Percentiles rank a stretch among this genome's conserved stretches.
phyloP scores from a whole-genome alignment of 2,797 vertebrate species.

The Muscicapa striata region DNA sequence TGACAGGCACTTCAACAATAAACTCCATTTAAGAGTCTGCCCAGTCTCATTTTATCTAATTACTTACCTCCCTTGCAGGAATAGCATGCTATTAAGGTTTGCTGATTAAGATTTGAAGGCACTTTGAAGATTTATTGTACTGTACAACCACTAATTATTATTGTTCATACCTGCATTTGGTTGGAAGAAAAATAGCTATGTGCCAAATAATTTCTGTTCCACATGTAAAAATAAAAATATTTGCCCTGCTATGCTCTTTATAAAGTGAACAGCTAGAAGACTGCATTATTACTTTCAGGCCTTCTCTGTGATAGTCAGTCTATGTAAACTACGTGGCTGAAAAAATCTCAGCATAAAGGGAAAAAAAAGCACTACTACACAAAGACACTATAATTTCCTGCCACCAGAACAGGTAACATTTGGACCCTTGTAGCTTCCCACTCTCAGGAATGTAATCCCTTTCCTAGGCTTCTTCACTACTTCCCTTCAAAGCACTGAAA shows the following conservation, averaged over 20 bases:
- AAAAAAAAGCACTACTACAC: background rate
- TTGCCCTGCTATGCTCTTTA: background rate
- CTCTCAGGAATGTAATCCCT: background rate
- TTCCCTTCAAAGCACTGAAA: background rate
- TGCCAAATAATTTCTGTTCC: background rate
- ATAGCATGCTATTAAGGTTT: constrained; percentile 32
- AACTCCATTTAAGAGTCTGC: constrained; percentile 21
- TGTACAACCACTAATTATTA: constrained; percentile 56
- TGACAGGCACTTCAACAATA: constrained; percentile 30
- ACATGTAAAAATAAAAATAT: background rate
- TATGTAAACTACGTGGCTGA: background rate
- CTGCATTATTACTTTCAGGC: background rate
- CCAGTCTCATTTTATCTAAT: constrained; percentile 53
- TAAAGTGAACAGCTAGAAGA: background rate
- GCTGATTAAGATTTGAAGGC: constrained; percentile 56
- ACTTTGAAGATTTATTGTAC: constrained; percentile 56
- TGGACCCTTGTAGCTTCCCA: background rate
- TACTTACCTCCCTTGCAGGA: constrained; percentile 37
- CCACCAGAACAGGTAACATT: background rate
- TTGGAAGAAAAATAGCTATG: constrained; percentile 2
- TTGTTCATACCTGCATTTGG: constrained; percentile 2
- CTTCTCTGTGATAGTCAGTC: background rate
- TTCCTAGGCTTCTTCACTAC: background rate
- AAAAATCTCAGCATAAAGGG: background rate
- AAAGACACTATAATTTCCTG: background rate